Evolutionary conservation across 35 echinoderm and acorn worm species (phyloP).

Genomic region (Chiridota heheva): DNA sequence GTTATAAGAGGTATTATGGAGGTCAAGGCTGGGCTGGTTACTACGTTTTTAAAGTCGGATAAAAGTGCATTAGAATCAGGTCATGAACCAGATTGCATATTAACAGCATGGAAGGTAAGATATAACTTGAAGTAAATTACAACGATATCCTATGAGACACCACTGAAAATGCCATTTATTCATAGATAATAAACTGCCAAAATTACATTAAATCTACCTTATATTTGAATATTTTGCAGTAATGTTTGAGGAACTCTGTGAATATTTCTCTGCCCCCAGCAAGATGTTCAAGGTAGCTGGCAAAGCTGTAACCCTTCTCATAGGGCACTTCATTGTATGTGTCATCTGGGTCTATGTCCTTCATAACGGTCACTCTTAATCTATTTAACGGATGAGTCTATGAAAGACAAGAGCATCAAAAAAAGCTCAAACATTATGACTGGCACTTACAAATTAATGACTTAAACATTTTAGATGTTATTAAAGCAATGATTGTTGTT

Average conservation of each 20-base stretch:
- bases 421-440: conserved; percentile 9
- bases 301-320: conserved; percentile 81
- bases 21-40: too few species aligned
- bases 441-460: neutral
- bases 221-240: conserved; percentile 66
- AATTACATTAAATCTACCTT: conserved; percentile 71
- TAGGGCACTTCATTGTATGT: conserved; percentile 85
- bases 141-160: too few species aligned
- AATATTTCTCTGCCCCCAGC: conserved; percentile 60
- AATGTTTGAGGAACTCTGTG: conserved; percentile 65
- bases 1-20: too few species aligned
- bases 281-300: conserved; percentile 59
- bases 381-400: conserved; percentile 73
- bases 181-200: too few species aligned
- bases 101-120: too few species aligned
- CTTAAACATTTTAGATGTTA: too few species aligned
- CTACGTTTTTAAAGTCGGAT: too few species aligned
- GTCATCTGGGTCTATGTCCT: conserved; percentile 63
- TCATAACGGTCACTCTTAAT: conserved; percentile 56
- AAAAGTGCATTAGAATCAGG: too few species aligned
- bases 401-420: conserved; percentile 16
- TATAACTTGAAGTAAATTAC: too few species aligned
- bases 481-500: too few species aligned
- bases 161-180: too few species aligned
- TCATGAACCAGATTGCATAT: too few species aligned